Base-by-base conservation (phyloP, 2,113 vertebrate genomes). In the Psilopogon haemacephalus region DNA sequence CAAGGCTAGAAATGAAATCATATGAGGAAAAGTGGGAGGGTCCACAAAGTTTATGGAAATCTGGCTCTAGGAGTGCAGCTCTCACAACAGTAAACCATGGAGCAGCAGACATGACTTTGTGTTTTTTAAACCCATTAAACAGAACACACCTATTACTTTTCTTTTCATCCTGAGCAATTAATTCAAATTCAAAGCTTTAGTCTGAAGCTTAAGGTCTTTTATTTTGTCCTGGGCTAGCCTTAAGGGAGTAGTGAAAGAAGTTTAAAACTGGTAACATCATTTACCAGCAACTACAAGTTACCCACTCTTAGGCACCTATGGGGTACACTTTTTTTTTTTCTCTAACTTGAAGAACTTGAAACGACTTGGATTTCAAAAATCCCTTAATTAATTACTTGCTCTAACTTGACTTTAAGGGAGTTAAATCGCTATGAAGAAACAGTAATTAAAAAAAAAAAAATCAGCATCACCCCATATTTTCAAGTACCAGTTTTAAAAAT, bases 201-300 rank as follows among this genome's bases (percentile, higher is more conserved):
- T 89, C 82, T 96, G 71, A 93, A 88, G 84, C 32, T 91, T 76
- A 77, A 89, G 48, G 91, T 71, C 52, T 78, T 76, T 81, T 27
- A 55, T 69, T 90, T 56, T 54, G 32, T 50, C 80, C 82, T 77
- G n/a, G 81, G 82, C 75, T 83, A 92, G 54, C 60, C 81, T 94
- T 83, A 80, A 88, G 95, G 89, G 64, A 90, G 7, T 27, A 77
- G 23, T 8, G 21, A 88, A 8, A 90, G 33, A 75, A 6, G 24
- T 72, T 91, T 84, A 72, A 84, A 88, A 55, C 9, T 6, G 11
- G 18, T 32, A 50, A 17, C 32, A n/a, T 56, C 6, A 52, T 87
- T 84, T 68, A 82, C 32, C 67, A 92, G 78, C 70, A 93, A 95
- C 89, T 55, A 89, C 50, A 77, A 87, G 78, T 68, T 93, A 90